phyloP scores from a whole-genome alignment of 2,113 vertebrate species.

The Heterotis niloticus region DNA sequence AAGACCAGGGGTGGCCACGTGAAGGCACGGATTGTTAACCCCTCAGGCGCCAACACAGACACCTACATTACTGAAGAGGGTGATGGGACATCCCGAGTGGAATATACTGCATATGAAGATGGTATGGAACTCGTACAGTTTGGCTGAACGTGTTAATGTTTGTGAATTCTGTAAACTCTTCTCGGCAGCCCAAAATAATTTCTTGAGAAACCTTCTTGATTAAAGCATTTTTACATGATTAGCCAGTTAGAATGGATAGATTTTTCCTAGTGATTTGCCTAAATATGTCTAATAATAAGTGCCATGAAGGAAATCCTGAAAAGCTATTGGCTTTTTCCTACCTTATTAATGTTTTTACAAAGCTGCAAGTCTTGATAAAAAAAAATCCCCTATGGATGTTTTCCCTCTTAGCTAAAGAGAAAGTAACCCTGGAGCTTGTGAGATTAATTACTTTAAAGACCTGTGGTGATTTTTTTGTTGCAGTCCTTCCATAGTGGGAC shows the following conservation, averaged over 20 bases:
- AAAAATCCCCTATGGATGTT: conserved; percentile 33
- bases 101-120: conserved; percentile 87
- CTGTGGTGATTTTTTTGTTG: background rate
- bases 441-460: conserved; percentile 26
- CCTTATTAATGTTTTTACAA: conserved; percentile 39
- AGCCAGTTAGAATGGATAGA: background rate
- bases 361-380: conserved; percentile 19
- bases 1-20: conserved; percentile 75
- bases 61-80: conserved; percentile 79
- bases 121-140: conserved; percentile 59
- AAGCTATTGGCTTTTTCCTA: background rate
- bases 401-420: conserved; percentile 21
- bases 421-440: background rate
- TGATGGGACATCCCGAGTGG: conserved; percentile 85
- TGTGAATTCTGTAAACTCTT: background rate
- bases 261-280: background rate
- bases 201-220: background rate
- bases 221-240: background rate
- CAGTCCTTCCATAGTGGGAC: conserved; percentile 9
- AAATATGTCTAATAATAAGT: background rate
- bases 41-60: conserved; percentile 78
- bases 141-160: too few relatives aligned
- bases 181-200: background rate
- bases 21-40: conserved; percentile 75
- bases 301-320: background rate